Evolutionary conservation across 2,113 vertebrate genomes (phyloP).

Genomic region (Morphnarchus princeps): DNA sequence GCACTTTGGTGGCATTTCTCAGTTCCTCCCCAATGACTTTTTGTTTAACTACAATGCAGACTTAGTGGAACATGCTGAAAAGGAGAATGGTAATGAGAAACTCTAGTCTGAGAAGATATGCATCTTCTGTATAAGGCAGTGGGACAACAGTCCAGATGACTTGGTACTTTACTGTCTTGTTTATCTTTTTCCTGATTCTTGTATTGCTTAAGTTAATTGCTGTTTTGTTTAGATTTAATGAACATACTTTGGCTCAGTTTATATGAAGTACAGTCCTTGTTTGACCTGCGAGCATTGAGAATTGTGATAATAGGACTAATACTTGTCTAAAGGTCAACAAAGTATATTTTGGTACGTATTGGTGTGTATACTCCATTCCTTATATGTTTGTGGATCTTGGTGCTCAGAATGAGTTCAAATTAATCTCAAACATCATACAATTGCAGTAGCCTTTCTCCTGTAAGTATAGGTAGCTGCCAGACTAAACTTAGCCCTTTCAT

Average conservation of each 20-base stretch:
- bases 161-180: background rate
- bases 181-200: background rate
- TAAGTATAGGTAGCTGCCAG: background rate
- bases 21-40: background rate
- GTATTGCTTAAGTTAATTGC: background rate
- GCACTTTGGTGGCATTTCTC: background rate
- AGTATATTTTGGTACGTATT: background rate
- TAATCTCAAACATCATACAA: background rate
- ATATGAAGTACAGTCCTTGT: background rate
- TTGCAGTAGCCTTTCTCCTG: background rate
- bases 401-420: background rate
- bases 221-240: background rate
- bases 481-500: background rate
- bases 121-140: background rate
- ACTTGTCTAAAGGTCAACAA: background rate
- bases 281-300: background rate
- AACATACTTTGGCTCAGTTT: background rate
- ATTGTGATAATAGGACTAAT: background rate
- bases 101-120: background rate
- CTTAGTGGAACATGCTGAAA: background rate
- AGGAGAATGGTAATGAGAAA: background rate
- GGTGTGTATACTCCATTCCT: background rate
- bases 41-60: accelerated
- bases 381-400: background rate
- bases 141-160: background rate